Evolutionary conservation across 2,113 vertebrate species (phyloP).

Genomic region (Felis chaus): DNA sequence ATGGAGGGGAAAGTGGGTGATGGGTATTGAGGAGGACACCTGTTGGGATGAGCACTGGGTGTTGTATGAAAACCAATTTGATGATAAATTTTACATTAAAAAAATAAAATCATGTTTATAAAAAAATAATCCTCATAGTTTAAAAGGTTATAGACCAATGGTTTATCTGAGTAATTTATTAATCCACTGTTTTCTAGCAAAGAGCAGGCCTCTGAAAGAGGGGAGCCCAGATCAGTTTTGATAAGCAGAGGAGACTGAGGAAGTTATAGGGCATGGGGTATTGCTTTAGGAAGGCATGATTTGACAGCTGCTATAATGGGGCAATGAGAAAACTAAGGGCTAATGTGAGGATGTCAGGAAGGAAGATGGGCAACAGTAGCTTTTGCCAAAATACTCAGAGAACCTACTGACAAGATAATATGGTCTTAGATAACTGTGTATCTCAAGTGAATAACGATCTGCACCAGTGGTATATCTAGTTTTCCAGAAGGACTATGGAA

Average conservation of each 20-base stretch:
- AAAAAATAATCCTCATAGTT: background rate
- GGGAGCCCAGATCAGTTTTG: background rate
- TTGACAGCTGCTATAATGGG: background rate
- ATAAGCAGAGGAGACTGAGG: background rate
- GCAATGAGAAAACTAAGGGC: background rate
- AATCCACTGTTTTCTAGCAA: background rate
- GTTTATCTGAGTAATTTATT: background rate
- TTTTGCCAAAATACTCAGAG: background rate
- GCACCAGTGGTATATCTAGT: background rate
- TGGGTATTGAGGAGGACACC: no score
- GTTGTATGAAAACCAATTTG: no score
- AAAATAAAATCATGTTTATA: background rate
- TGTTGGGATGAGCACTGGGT: no score
- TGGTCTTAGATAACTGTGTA: background rate
- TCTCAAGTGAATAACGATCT: background rate
- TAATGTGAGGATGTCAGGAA: background rate
- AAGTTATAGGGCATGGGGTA: background rate
- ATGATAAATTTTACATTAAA: no score
- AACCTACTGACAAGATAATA: background rate
- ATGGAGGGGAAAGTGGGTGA: no score
- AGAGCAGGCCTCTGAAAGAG: background rate
- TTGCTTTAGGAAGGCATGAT: background rate
- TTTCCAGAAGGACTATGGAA: background rate
- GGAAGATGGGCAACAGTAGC: background rate
- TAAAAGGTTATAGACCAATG: background rate